These are phyloP conservation scores for Phortica magna DNA, from an alignment of 2,888 invertebrate species.

Conservation along the genomic window DNA sequence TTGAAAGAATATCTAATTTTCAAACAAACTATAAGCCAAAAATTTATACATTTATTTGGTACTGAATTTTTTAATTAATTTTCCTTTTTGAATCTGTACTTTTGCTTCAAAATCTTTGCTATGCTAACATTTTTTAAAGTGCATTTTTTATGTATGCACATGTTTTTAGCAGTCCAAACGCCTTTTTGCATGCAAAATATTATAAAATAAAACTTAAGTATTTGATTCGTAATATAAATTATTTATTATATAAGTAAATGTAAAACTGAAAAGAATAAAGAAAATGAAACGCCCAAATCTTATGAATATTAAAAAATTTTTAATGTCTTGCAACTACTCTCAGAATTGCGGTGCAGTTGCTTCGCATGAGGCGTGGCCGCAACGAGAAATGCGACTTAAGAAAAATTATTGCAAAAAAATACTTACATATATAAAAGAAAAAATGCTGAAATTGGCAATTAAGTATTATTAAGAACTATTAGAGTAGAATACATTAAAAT, in stretches of 20 bases:
- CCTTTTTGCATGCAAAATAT: not conserved
- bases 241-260: constrained; percentile 49
- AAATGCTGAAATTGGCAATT: constrained; percentile 70
- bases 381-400: constrained; percentile 1
- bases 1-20: too few species aligned
- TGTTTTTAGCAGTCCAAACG: not conserved
- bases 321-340: constrained; percentile 22
- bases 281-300: constrained; percentile 78
- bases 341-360: not conserved
- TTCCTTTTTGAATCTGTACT: not conserved
- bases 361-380: not conserved
- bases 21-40: too few species aligned
- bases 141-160: too few species aligned
- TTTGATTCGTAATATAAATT: not conserved
- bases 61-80: constrained; percentile 11
- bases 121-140: too few species aligned
- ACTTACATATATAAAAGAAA: constrained; percentile 37
- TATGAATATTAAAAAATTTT: constrained; percentile 72
- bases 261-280: constrained; percentile 62
- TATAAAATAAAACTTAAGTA: constrained; percentile 24
- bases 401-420: not conserved
- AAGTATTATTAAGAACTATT: constrained; percentile 50
- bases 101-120: not conserved
- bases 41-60: too few species aligned
- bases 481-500: not conserved